These are phyloP conservation scores for Muscicapa comitata DNA, from an alignment of 2,797 vertebrate species.

Conservation along the genomic window DNA sequence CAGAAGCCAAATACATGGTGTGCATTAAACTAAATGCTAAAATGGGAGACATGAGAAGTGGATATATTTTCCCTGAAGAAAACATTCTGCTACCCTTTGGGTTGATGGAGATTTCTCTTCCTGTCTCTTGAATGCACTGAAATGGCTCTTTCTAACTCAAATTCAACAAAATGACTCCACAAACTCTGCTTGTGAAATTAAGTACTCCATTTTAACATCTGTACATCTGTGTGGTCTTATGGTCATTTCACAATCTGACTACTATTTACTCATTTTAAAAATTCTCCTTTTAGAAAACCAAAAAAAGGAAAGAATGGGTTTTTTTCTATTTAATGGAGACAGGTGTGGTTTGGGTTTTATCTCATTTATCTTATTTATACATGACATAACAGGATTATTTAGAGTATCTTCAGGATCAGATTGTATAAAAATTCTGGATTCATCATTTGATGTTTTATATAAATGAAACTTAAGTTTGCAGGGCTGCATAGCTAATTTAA, in stretches of 20 bases:
- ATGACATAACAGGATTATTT: background rate
- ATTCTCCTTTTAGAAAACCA: background rate
- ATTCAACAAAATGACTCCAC: background rate
- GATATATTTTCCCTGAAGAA: slow-evolving; percentile 11
- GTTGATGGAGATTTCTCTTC: background rate
- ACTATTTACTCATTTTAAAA: background rate
- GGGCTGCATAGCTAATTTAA: background rate
- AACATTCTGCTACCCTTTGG: background rate
- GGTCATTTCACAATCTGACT: background rate
- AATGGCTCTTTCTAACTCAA: background rate
- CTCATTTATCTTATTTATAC: background rate
- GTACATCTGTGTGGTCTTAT: background rate
- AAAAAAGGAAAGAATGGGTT: rapidly evolving
- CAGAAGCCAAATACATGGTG: slow-evolving; percentile 27
- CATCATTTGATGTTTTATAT: background rate
- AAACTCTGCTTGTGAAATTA: background rate
- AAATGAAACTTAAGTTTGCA: background rate
- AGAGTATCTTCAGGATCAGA: background rate
- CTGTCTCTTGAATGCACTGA: background rate
- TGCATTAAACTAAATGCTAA: slow-evolving; percentile 49
- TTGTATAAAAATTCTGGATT: background rate
- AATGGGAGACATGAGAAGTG: background rate
- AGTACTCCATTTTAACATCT: background rate
- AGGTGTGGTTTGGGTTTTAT: background rate
- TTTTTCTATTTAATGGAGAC: background rate